Evolutionary conservation across 2,888 invertebrate genomes (phyloP).

Genomic region (Ctena decussata): DNA sequence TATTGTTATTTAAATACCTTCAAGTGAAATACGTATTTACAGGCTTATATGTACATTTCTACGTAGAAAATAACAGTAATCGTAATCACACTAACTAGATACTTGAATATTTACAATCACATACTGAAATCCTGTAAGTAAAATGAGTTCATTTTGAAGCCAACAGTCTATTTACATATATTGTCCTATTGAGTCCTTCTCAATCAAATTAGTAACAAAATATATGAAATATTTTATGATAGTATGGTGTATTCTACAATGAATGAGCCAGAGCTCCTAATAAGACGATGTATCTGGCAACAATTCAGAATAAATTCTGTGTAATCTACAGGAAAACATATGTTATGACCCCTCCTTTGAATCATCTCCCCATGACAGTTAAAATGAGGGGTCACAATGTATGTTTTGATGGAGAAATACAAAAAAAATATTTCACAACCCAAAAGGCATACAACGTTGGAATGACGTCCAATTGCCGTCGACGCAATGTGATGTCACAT

Average conservation of each 20-base stretch:
- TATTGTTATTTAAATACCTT: conserved; percentile 52
- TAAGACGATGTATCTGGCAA: no score
- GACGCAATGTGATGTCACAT: no score
- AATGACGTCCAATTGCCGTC: no score
- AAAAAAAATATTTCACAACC: no score
- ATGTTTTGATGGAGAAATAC: no score
- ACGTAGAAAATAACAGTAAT: conserved; percentile 34
- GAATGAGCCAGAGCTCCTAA: no score
- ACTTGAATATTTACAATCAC: conserved; percentile 24
- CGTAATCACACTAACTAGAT: conserved; percentile 24
- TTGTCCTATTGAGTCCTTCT: not conserved
- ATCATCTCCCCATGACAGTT: no score
- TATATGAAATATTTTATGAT: not conserved
- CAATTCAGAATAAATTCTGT: no score
- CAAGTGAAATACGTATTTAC: conserved; percentile 61
- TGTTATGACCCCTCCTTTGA: no score
- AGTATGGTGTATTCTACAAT: not conserved
- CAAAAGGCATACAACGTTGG: no score
- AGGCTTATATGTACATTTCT: conserved; percentile 53
- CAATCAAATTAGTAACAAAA: not conserved
- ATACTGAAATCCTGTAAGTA: not conserved
- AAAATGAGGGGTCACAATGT: no score
- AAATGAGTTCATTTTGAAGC: not conserved
- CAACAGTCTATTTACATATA: not conserved
- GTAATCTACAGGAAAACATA: no score